Evolutionary conservation across 2,888 invertebrate species (phyloP).

Genomic region (Helobdella robusta): DNA sequence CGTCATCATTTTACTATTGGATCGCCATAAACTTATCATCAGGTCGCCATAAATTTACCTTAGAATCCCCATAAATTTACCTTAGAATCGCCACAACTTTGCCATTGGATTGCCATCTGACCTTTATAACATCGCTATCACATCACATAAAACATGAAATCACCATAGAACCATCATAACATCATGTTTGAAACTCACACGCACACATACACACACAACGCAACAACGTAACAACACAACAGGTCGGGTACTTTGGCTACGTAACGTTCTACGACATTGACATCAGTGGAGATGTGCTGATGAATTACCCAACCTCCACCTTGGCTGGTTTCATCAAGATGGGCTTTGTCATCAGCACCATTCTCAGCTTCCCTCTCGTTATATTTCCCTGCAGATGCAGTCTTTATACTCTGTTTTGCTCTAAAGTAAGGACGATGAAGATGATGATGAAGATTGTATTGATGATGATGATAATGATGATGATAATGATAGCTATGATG

Average conservation of each 20-base stretch:
- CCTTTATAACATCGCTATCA: background rate
- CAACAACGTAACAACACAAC: constrained; percentile 40
- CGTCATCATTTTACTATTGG: background rate
- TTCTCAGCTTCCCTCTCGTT: constrained; percentile 89
- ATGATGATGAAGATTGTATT: too few relatives aligned
- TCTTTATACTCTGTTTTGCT: constrained; percentile 77
- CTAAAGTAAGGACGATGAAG: constrained; percentile 61
- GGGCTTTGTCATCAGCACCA: constrained; percentile 85
- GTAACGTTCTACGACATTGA: constrained; percentile 64
- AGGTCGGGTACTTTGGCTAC: constrained; percentile 85
- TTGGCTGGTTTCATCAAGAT: constrained; percentile 80
- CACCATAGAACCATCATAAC: too few relatives aligned
- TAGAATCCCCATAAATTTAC: too few relatives aligned
- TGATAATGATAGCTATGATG: too few relatives aligned
- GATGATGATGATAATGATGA: too few relatives aligned
- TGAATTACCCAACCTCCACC: constrained; percentile 69
- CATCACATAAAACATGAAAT: too few relatives aligned
- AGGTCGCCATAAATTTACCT: too few relatives aligned
- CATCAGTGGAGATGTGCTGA: constrained; percentile 72
- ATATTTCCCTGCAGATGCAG: constrained; percentile 92
- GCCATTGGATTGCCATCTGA: too few relatives aligned
- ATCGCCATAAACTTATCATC: too few relatives aligned
- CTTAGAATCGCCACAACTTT: too few relatives aligned
- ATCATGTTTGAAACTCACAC: background rate
- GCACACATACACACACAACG: too few relatives aligned